Evolutionary conservation across 2,113 vertebrate genomes (phyloP), one percentile per base, ranked within the genome.

Genomic region (Dendrocopos noguchii): DNA sequence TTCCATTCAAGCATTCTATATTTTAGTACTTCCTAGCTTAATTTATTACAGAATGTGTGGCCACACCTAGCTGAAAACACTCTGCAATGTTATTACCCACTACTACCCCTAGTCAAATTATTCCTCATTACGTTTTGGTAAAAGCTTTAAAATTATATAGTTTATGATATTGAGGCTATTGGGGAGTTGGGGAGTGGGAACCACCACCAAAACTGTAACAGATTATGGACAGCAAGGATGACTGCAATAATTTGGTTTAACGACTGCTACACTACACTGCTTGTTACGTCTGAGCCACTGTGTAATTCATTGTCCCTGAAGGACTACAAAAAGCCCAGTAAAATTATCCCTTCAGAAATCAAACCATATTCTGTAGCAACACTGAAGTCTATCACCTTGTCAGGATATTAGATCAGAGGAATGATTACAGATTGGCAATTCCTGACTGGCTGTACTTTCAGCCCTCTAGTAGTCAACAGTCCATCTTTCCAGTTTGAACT

Each of bases 251-350:
- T 87, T 94, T 44, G 85, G 50, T 78, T 91, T 91, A 95, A 89
- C 76, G 57, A 56, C 65, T 84, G 67, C 9, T 72, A 61, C 65
- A 84, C 10, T 77, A 46, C 14, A 76, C 36, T 36, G 59, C 31
- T 86, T 71, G 73, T 84, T 86, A 81, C 50, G 71, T 88, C 63
- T 84, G 34, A 67, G 71, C 31, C 67, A 80, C 67, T 85, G 57
- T 78, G 27, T 60, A 91, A 96, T 92, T 95, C 59, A 91, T 80
- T 67, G 44, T 88, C 87, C 85, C 90, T 91, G 42, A 91, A 94
- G 92, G 55, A 80, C 55, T 42, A 93, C 79, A 90, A 92, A 90
- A 70, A 80, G 34, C 25, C 15, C 47, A 71, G 34, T 66, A 94
- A 97, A 95, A 92, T 94, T 60, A 93, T 80, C 36, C 63, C 31